Base-by-base conservation (phyloP, 2,888 invertebrate species). In the Brenthis hecate region DNA sequence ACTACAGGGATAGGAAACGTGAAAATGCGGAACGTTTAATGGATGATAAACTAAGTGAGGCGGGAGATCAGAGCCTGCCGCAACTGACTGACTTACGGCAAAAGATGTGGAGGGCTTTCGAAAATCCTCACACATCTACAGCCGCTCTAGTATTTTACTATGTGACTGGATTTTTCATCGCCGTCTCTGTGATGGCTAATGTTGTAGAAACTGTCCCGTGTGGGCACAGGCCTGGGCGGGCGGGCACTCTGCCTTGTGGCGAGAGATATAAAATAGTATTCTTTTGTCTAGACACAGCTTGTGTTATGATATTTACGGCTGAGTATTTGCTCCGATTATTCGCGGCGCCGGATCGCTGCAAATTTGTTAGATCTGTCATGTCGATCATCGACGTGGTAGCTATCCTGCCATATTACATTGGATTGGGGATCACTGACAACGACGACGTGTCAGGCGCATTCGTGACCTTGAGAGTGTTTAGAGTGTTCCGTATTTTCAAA, bases 401-500 rank as follows among this genome's bases (percentile, higher is more conserved):
- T 78, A 99, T 99, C 81, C 93, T 99, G 87, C 99, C 99, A 69
- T 99, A 99, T 91, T 99, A 99, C 92, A 99, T 99, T 85, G 99
- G 99, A 56, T 94, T 99, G 79, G 98, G 98, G 77, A 98, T 99
- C 84, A 98, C 98, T 73, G 98, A 99, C 93, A 99, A 99, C 93
- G 99, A 99, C 88, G 98, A 99, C 91, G 98, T 99, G 72, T 99
- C 99, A 74, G 99, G 99, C 72, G 99, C 99, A 69, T 99, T 99
- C 93, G 99, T 99, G 77, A 99, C 99, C 75, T 94, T 99, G 79
- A 94, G 99, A 84, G 99, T 99, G 86, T 99, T 99, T 94, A 95
- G 99, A 80, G 99, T 99, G 81, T 99, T 99, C 94, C 96, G 99
- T 88, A 99, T 99, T 90, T 99, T 99, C 95, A 99, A 99, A 94